Base-by-base conservation (phyloP, 2,888 invertebrate genomes). In the Mythimna loreyi region DNA sequence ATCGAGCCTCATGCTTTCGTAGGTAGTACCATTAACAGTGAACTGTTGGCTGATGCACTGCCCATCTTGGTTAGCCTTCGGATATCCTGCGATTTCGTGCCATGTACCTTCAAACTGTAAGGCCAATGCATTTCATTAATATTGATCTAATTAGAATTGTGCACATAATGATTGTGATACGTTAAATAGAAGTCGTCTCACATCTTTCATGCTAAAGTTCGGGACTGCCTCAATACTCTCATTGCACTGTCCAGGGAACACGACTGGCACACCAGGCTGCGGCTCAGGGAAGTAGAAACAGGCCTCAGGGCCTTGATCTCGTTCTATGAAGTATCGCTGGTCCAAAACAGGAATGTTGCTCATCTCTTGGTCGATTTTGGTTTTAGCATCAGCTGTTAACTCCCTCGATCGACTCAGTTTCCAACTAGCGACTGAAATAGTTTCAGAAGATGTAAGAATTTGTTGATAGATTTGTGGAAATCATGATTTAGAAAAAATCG, bases 281-380 rank as follows among this genome's bases (percentile, higher is more conserved):
- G 90, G 86, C 8, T 89, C 89, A 0, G 93, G 94, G 78, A 83
- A 91, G 77, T 91, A 93, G 87, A 94, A 94, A 76, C 94, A 94
- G 0, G 87, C 91, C 0, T 83, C 87, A 7, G 82, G 81, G 21
- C 76, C 88, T 49, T 93, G 94, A 49, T 92, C 84, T 7, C 79
- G 86, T 3, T 21, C 3, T 13, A 75, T 16, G 53, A 85, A 94
- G 75, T 93, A 93, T 43, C 84, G 86, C 0, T 89, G 69, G 47
- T 91, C 89, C 11, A 94, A 79, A 1, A 92, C 90, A 25, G 84
- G 83, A 28, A 91, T 84, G 0, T 36, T 73, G 19, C 68, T 83
- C 13, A 88, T 85, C 0, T 86, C 84, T 23, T 58, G 68, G 56
- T 89, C 84, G 3, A 93, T 92, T 0, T 79, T 80, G 2, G 25